phyloP scores from a whole-genome alignment of 2,797 vertebrate genomes.

The Helostoma temminkii region DNA sequence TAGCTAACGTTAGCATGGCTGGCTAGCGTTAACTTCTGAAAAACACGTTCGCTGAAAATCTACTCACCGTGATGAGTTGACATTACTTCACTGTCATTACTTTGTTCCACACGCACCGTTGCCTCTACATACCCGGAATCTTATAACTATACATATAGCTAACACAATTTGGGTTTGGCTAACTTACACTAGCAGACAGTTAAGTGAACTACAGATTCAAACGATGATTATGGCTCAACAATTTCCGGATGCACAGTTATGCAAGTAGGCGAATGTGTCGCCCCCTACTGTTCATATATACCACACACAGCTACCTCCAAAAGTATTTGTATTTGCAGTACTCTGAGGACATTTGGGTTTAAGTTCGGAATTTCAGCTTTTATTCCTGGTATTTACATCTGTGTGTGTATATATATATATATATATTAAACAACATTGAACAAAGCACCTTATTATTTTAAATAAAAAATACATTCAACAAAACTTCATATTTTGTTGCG shows the following conservation, averaged over 20 bases:
- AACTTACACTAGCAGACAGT: constrained; percentile 13
- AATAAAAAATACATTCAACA: too few relatives aligned
- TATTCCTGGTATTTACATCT: too few relatives aligned
- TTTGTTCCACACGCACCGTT: constrained; percentile 13
- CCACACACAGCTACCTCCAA: too few relatives aligned
- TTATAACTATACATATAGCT: not conserved
- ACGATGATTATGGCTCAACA: constrained; percentile 9
- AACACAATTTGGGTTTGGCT: not conserved
- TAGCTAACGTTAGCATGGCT: constrained; percentile 25
- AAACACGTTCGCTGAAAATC: constrained; percentile 4
- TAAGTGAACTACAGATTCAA: constrained; percentile 71
- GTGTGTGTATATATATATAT: too few relatives aligned
- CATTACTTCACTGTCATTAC: constrained; percentile 56
- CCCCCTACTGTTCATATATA: constrained; percentile 42
- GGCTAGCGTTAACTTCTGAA: constrained; percentile 37
- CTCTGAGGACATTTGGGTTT: too few relatives aligned
- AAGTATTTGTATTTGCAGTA: too few relatives aligned
- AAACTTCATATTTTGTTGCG: too few relatives aligned
- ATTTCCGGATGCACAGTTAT: constrained; percentile 60
- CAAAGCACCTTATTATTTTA: too few relatives aligned
- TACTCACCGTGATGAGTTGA: constrained; percentile 55
- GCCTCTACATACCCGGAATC: not conserved
- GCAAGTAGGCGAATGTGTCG: not conserved
- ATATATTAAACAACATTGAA: too few relatives aligned
- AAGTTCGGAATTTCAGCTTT: too few relatives aligned